Evolutionary conservation across 2,797 vertebrate species (phyloP).

Genomic region (Meda fulgida): DNA sequence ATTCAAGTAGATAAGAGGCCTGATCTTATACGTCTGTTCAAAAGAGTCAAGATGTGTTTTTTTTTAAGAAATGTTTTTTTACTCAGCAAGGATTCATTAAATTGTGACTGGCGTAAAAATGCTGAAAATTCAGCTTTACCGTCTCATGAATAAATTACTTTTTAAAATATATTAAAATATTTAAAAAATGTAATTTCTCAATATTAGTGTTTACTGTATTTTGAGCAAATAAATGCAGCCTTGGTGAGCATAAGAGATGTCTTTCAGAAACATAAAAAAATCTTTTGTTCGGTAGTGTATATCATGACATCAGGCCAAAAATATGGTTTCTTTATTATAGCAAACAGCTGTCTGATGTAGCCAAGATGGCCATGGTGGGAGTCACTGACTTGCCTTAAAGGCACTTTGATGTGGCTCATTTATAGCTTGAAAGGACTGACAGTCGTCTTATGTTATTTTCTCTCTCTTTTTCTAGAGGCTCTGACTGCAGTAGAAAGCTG

Average conservation of each 20-base stretch:
- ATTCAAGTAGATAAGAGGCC: not conserved
- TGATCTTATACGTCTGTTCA: not conserved
- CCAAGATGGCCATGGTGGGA: not conserved
- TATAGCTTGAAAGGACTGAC: not conserved
- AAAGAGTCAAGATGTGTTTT: not conserved
- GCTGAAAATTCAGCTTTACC: not conserved
- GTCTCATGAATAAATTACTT: not conserved
- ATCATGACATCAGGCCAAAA: not conserved
- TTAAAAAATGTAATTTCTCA: not conserved
- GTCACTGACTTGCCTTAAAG: not conserved
- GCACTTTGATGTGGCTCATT: slow-evolving; percentile 11
- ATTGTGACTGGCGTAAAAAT: not conserved
- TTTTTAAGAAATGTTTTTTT: not conserved
- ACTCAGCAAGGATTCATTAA: not conserved
- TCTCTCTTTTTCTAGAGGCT: slow-evolving; percentile 74
- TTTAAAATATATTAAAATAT: not conserved
- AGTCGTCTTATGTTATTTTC: slow-evolving; percentile 4
- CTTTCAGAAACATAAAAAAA: not conserved
- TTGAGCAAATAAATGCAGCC: not conserved
- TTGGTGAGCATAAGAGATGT: not conserved
- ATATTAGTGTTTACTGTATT: not conserved
- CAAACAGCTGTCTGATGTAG: not conserved
- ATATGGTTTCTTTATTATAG: not conserved
- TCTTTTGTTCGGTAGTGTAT: not conserved
- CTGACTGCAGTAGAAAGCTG: slow-evolving; percentile 90